Evolutionary conservation across 2,888 invertebrate species (phyloP).

Genomic region (Eristalis intricaria): DNA sequence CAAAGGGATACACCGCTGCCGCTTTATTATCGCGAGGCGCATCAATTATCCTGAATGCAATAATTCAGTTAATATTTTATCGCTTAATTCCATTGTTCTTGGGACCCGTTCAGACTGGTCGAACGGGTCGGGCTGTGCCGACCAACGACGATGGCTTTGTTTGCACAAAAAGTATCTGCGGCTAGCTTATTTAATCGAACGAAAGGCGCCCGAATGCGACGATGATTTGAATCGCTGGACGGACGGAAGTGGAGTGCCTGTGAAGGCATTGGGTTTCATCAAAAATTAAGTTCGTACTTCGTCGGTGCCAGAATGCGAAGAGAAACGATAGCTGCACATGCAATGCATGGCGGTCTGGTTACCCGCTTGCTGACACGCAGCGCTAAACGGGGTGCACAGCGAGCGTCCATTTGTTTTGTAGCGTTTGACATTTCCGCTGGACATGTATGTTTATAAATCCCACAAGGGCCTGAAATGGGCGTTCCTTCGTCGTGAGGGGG

Average conservation of each 20-base stretch:
- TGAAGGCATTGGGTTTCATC: not conserved
- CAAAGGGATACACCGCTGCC: slow-evolving; percentile 41
- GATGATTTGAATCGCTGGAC: too few species aligned
- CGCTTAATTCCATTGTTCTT: slow-evolving; percentile 60
- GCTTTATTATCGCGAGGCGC: slow-evolving; percentile 60
- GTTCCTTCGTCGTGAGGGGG: not conserved
- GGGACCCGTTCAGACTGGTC: not conserved
- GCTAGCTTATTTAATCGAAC: not conserved
- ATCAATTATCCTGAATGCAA: slow-evolving; percentile 60
- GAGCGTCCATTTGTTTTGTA: not conserved
- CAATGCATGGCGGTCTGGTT: not conserved
- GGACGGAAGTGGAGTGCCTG: too few species aligned
- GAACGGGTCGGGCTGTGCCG: not conserved
- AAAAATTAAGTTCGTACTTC: not conserved
- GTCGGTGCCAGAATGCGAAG: not conserved
- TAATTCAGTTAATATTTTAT: slow-evolving; percentile 61
- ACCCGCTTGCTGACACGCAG: not conserved
- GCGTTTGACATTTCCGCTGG: not conserved
- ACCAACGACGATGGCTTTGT: not conserved
- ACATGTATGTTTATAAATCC: not conserved
- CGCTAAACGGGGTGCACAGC: not conserved
- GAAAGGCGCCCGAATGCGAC: not conserved
- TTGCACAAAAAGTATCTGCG: not conserved
- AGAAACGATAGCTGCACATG: not conserved
- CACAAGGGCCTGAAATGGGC: not conserved